Base-by-base conservation (phyloP, 2,113 vertebrate genomes). In the Psammodynastes pulverulentus region DNA sequence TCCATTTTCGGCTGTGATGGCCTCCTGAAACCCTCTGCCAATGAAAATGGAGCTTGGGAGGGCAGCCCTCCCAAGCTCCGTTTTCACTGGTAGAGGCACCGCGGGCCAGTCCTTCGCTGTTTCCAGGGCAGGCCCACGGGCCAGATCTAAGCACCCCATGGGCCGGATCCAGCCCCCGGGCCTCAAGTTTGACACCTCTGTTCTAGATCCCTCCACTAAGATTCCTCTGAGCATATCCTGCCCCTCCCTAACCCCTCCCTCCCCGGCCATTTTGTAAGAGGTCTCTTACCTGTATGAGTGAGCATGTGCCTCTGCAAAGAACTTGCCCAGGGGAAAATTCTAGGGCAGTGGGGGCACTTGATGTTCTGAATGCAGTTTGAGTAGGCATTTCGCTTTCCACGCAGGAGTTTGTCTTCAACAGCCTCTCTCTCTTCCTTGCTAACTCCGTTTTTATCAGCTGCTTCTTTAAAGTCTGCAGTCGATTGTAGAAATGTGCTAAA, bases 261-360 rank as follows among this genome's bases (percentile, higher is more conserved):
- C 12, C 12, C 84, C 24, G 3, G 5, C 34, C 56, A 67, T 3
- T 54, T 26, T 23, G 10, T 9, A 85, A 58, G 2, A 34, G 12
- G 29, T 45, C 0, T 0, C 98, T 98, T 97, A 99, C 99, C 99
- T 84, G 98, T 98, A 97, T 99, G 99, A 49, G 98, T 99, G 72
- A 99, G 98, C 98, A 99, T 98, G 97, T 99, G 99, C 89, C 98
- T 98, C 97, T 99, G 99, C 93, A 99, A 97, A 5, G 99, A 99
- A 96, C 98, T 98, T 92, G 98, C 98, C 99, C 99, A 99, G 0
- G 99, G 98, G 93, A 99, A 99, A 91, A 99, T 98, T 9, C 98
- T 97, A 26, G 99, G 98, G 92, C 99, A 99, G 96, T 98, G 98
- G 24, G 99, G 98, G 92, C 99, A 99, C 91, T 96, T 98, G 97